Evolutionary conservation across 2,888 invertebrate genomes (phyloP), one percentile per base, ranked within the genome.

Genomic region (Actias luna): DNA sequence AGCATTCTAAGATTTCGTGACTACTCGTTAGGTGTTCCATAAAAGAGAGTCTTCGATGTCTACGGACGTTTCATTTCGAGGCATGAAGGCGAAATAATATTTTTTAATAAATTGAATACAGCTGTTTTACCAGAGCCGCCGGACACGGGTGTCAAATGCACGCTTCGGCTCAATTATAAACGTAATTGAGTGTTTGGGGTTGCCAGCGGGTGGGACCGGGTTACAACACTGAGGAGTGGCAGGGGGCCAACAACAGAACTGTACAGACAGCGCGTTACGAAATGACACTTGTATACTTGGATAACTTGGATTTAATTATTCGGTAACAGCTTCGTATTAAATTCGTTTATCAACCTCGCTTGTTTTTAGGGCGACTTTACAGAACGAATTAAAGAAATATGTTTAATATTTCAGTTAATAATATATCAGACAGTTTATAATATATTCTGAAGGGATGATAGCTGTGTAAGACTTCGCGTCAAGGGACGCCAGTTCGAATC

Each of bases 111-210:
- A 29, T 29, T 71, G 72, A 70, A 74, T 73, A 68, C 64, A 60
- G 64, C 66, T 67, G 72, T 73, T 75, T 66, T 66, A 69, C 68
- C 61, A 64, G 66, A 69, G 68, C 68, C 70, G 67, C 63, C 69
- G 78, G 78, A 80, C 78, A 76, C 74, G 76, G 79, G 77, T 79
- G 87, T 86, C 88, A 87, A 82, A 83, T 78, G 78, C 85, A 87
- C 80, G 77, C 77, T 79, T 70, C 76, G 76, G 80, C 76, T 84
- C 86, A 88, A 89, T 88, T 88, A 87, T 88, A 88, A 88, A 85
- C 80, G 83, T 87, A 89, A 89, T 89, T 84, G 86, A 83, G 82
- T 83, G 79, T 84, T 85, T 82, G 75, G 81, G 67, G 67, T 61
- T 58, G 61, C 61, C 62, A 62, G 64, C 69, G 65, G 64, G 63